Base-by-base conservation (phyloP, 2,797 vertebrate genomes). In the Pagetopsis macropterus region DNA sequence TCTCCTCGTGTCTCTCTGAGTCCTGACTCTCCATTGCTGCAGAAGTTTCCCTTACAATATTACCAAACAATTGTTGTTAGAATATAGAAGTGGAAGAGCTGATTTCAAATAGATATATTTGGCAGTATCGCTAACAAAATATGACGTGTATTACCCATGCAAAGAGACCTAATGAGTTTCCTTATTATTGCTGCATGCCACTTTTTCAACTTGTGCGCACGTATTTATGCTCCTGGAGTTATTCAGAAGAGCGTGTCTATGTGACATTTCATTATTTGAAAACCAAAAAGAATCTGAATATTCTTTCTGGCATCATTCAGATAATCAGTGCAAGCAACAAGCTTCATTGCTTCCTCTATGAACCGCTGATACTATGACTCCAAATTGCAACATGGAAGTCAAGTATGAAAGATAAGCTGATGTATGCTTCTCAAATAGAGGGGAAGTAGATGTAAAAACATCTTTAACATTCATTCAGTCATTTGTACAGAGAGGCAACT, bases 251-350 rank as follows among this genome's bases (percentile, higher is more conserved):
- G 79, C 19, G 6, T 41, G 67, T 82, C 69, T 63, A 51, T 69
- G 43, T 75, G 60, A 68, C 55, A 75, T 79, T 78, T 76, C 44
- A 83, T 84, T 76, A 82, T 79, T 81, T 67, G 60, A 72, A 52
- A 69, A 73, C 41, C 27, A 44, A 56, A 66, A 70, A 50, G 31
- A 19, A 60, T 83, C 60, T 63, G 49, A 72, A 69, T 71, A 70
- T 60, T 72, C 19, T 79, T 55, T 70, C 27, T 67, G 61, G 45
- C 43, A 19, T 67, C 52, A 63, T 70, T 78, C 60, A 69, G 58
- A 75, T 70, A 72, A 85, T 76, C 79, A 48, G 40, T 23, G 57
- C 40, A 69, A 65, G 52, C 65, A 69, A 49, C 64, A 51, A 21
- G 50, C 65, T 66, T 65, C 63, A 48, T 59, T 72, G 59, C 41